Percentiles rank a stretch among this genome's conserved stretches.
Evolutionary conservation across 2,113 vertebrate species (phyloP).

Genomic region (Empidonax traillii): DNA sequence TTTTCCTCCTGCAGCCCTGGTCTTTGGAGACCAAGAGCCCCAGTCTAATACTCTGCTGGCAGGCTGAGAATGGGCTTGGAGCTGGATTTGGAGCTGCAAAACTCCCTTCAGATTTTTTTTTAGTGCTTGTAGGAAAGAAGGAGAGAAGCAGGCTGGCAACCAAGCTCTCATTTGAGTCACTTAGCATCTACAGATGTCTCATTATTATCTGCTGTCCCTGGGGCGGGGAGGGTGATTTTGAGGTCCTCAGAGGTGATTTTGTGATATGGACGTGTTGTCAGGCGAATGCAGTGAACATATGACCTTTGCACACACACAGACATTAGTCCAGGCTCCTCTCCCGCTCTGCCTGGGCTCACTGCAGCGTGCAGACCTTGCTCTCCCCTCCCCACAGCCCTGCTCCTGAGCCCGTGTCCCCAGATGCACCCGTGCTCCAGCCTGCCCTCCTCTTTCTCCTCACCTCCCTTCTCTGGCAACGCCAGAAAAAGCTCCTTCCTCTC

Average conservation of each 20-base stretch:
- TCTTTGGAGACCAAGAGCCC: background rate
- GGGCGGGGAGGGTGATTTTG: background rate
- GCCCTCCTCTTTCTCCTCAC: background rate
- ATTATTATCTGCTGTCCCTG: background rate
- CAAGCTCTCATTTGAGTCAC: background rate
- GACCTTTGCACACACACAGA: background rate
- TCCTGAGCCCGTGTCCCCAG: background rate
- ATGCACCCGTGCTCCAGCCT: background rate
- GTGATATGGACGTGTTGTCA: accelerated
- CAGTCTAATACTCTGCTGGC: background rate
- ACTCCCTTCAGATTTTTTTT: background rate
- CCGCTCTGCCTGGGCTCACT: accelerated
- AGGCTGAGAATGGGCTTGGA: background rate
- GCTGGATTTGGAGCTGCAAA: background rate
- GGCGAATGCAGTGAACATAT: background rate
- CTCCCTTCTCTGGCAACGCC: background rate
- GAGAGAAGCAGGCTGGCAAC: background rate
- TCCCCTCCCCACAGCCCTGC: background rate
- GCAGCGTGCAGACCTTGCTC: accelerated
- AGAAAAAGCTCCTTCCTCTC: background rate
- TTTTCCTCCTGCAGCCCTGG: background rate
- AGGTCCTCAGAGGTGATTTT: background rate
- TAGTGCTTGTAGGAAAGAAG: background rate
- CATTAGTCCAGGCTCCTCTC: background rate
- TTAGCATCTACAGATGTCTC: background rate